Percentiles rank a stretch among this genome's conserved stretches.
Conservation (phyloP, 2,113 vertebrate species). For the Lophura nycthemera region DNA sequence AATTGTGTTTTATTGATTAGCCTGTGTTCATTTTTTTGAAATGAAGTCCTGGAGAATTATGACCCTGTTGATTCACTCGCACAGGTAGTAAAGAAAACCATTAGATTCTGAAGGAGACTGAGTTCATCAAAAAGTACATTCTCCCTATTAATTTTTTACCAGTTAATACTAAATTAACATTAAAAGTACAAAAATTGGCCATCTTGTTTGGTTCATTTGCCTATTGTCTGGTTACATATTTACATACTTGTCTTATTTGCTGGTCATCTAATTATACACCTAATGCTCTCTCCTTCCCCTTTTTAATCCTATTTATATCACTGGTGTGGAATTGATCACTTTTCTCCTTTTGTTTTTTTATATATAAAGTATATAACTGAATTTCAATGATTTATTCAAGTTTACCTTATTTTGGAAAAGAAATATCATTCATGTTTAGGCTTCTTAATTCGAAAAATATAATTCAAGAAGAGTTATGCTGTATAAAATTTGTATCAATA, state of each 20-base stretch:
- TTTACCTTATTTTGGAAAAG: constrained; percentile 17
- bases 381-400: neutral
- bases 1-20: constrained; percentile 47
- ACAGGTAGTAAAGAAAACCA: neutral
- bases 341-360: neutral
- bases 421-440: constrained; percentile 32
- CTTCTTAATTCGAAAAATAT: constrained; percentile 21
- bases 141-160: neutral
- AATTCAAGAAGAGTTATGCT: neutral
- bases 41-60: neutral
- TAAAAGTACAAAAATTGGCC: neutral
- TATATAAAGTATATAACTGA: neutral
- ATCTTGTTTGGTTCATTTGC: neutral
- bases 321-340: neutral
- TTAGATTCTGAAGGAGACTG: neutral
- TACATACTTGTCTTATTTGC: neutral
- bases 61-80: neutral
- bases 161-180: neutral
- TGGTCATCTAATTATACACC: neutral
- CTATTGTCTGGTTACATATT: neutral
- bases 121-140: neutral
- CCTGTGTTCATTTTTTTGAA: constrained; percentile 13
- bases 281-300: neutral
- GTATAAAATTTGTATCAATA: neutral
- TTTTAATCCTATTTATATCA: neutral